These are phyloP conservation scores for Apamea monoglypha DNA, from an alignment of 2,888 invertebrate species.

Conservation along the genomic window DNA sequence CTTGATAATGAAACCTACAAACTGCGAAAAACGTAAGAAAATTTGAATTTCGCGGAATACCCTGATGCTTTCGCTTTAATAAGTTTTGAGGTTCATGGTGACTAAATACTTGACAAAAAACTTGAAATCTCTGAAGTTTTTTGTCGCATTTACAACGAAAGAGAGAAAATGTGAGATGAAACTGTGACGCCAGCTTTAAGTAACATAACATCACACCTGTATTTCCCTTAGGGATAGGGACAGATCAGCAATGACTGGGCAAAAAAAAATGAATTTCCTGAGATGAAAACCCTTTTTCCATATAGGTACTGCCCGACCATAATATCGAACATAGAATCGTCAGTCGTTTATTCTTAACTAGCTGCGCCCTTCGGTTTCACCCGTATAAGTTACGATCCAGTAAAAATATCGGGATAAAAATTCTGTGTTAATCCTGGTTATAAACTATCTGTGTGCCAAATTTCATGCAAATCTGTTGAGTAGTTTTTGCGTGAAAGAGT, in stretches of 20 bases:
- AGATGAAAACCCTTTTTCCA: background rate
- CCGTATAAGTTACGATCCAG: too few species aligned
- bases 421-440: too few species aligned
- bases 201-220: background rate
- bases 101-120: too few species aligned
- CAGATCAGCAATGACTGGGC: background rate
- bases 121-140: background rate
- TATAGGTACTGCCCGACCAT: too few species aligned
- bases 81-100: constrained; percentile 1
- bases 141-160: background rate
- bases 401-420: too few species aligned
- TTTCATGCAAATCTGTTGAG: too few species aligned
- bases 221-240: background rate
- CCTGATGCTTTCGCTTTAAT: background rate
- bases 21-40: background rate
- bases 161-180: background rate
- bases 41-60: too few species aligned
- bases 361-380: too few species aligned
- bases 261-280: background rate
- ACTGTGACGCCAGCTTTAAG: background rate
- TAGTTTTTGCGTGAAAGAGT: too few species aligned
- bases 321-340: background rate
- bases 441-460: too few species aligned
- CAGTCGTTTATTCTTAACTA: background rate
- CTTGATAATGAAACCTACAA: background rate